phyloP scores from a whole-genome alignment of 2,113 vertebrate genomes.

The Rhadina sibilatrix region DNA sequence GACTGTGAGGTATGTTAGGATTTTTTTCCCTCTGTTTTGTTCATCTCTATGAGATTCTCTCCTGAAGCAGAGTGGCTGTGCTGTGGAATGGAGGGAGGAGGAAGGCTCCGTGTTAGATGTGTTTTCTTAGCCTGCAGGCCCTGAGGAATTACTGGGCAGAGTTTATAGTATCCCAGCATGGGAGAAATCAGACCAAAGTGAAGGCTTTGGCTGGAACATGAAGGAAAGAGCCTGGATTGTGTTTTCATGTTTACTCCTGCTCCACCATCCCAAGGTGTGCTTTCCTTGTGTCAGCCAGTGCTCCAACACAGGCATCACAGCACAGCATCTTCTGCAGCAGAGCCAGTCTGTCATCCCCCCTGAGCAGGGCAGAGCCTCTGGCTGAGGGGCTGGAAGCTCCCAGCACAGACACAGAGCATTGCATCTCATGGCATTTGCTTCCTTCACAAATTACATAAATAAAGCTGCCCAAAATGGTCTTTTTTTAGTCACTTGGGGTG shows the following conservation, averaged over 20 bases:
- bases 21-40: not conserved
- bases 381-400: not conserved
- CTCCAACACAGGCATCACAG: not conserved
- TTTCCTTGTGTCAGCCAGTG: not conserved
- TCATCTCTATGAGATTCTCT: not conserved
- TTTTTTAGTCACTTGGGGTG: not conserved
- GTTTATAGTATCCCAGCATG: not conserved
- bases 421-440: not conserved
- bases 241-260: not conserved
- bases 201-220: not conserved
- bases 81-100: not conserved
- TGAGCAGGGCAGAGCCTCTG: not conserved
- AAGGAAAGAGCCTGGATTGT: not conserved
- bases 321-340: not conserved
- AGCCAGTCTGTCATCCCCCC: not conserved
- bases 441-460: not conserved
- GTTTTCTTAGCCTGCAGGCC: not conserved
- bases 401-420: not conserved
- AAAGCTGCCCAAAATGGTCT: not conserved
- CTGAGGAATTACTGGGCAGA: not conserved
- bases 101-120: not conserved
- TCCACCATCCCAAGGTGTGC: rapidly evolving
- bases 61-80: not conserved
- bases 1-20: not conserved
- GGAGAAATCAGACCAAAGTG: not conserved